Base-by-base conservation (phyloP, 35 echinoderm and acorn worm genomes). In the Apostichopus californicus region DNA sequence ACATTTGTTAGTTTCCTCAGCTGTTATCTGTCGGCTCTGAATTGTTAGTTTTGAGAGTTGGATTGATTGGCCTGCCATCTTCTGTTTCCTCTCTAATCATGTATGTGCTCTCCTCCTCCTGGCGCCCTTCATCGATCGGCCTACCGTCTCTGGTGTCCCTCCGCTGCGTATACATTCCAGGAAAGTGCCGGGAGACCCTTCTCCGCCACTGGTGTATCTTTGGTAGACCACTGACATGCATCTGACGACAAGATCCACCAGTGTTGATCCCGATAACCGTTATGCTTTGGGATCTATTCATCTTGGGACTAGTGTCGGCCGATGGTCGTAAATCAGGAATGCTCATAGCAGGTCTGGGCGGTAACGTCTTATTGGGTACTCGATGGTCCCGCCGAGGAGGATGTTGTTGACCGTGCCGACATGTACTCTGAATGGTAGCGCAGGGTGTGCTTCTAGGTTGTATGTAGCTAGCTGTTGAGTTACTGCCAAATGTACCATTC, bases 61-160 rank as follows among this genome's bases (percentile, higher is more conserved):
- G 0, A 59, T 58, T 85, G 18, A 58, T 58, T 8, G 81, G 81
- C 9, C 22, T 85, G 6, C 81, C 81, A 20, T 85, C 81, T 20
- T 85, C 81, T 57, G 81, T 85, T 24, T 85, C 81, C 12, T 85
- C 14, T 58, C 81, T 17, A 17, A 85, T 59, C 81, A 85, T 59
- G 52, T 85, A 85, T 58, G 56, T 21, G 6, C 23, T 59, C 55
- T 85, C 81, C 10, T 58, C 23, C 22, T 1, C 14, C 20, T 75
- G 14, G 7, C 3, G 1, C 24, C 71, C n/a, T 6, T 22, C n/a
- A 18, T 75, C 71, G 71, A 75, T 22, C 0, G 71, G 71, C 17
- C 17, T 20, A 18, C 21, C 71, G 6, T 20, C 71, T 75, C 71
- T n/a, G 17, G 15, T 75, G 20, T 3, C 71, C 5, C 15, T 20